phyloP scores from a whole-genome alignment of 2,113 vertebrate species.

The Xerus inauris region DNA sequence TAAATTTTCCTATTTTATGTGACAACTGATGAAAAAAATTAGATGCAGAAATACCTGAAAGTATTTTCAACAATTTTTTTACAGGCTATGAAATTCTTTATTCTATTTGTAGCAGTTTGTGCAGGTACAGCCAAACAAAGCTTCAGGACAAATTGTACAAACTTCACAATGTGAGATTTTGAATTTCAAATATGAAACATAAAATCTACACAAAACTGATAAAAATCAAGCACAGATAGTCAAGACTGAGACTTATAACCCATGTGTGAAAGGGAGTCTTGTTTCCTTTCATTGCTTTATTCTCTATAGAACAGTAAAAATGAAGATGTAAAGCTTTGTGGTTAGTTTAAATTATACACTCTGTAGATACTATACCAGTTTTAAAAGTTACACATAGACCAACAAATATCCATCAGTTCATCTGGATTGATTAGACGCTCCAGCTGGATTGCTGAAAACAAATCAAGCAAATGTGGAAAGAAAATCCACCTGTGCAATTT shows the following conservation, averaged over 20 bases:
- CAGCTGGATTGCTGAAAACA: slow-evolving; percentile 85
- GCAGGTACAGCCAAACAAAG: slow-evolving; percentile 93
- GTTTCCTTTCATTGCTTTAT: slow-evolving; percentile 89
- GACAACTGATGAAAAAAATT: not conserved
- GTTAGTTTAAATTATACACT: slow-evolving; percentile 97
- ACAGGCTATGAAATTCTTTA: slow-evolving; percentile 91
- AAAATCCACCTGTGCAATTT: slow-evolving; percentile 87
- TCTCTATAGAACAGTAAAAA: slow-evolving; percentile 88
- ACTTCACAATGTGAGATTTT: slow-evolving; percentile 89
- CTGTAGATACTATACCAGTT: slow-evolving; percentile 95
- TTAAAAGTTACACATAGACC: slow-evolving; percentile 94
- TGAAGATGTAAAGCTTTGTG: slow-evolving; percentile 89
- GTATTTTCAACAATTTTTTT: not conserved
- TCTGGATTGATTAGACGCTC: slow-evolving; percentile 87
- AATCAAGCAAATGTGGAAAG: slow-evolving; percentile 86
- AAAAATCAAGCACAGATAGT: slow-evolving; percentile 94
- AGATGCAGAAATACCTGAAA: not conserved
- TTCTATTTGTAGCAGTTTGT: slow-evolving; percentile 92
- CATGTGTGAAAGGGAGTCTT: slow-evolving; percentile 86
- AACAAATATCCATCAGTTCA: slow-evolving; percentile 90
- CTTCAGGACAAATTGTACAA: slow-evolving; percentile 93
- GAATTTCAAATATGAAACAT: slow-evolving; percentile 92
- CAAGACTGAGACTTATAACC: slow-evolving; percentile 89
- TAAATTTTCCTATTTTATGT: not conserved
- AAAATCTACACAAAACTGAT: slow-evolving; percentile 94